Percentiles rank a stretch among this genome's conserved stretches.
Conservation (phyloP, 2,888 invertebrate genomes). For the Poecilobothrus nobilitatus region DNA sequence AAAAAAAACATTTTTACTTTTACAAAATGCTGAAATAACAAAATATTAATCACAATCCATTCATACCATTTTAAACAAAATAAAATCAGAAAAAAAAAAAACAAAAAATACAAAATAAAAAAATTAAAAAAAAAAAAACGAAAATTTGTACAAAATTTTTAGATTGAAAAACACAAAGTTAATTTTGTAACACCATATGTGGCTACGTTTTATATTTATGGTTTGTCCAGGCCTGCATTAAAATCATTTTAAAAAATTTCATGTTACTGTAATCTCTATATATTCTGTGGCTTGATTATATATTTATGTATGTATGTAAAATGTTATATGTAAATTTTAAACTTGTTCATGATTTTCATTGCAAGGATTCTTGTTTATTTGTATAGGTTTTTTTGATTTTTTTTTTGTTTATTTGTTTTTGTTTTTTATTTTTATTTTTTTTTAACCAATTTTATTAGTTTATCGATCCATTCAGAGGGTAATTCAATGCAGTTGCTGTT, state of each 20-base stretch:
- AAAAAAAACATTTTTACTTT: no score
- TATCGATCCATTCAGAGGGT: slow-evolving; percentile 7
- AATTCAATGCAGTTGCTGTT: not conserved
- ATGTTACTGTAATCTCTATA: slow-evolving; percentile 2
- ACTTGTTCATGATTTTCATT: no score
- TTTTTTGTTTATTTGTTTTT: no score
- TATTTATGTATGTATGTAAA: slow-evolving; percentile 14
- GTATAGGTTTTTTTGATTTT: no score
- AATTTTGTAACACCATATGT: slow-evolving; percentile 7
- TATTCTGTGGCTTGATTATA: slow-evolving; percentile 9
- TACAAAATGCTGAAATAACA: no score
- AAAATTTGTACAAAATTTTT: not conserved
- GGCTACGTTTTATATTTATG: not conserved
- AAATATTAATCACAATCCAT: no score
- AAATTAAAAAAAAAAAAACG: not conserved
- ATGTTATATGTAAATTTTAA: no score
- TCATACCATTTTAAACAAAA: no score
- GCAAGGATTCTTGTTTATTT: no score
- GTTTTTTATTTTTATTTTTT: no score
- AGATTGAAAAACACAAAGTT: not conserved
- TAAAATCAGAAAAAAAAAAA: not conserved
- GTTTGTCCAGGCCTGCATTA: not conserved
- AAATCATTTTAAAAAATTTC: not conserved
- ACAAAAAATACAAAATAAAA: not conserved
- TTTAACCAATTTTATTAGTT: no score